Evolutionary conservation across 1,140 invertebrate genomes (phyloP), one percentile per base, ranked within the genome.

Genomic region (Drosophila willistoni): DNA sequence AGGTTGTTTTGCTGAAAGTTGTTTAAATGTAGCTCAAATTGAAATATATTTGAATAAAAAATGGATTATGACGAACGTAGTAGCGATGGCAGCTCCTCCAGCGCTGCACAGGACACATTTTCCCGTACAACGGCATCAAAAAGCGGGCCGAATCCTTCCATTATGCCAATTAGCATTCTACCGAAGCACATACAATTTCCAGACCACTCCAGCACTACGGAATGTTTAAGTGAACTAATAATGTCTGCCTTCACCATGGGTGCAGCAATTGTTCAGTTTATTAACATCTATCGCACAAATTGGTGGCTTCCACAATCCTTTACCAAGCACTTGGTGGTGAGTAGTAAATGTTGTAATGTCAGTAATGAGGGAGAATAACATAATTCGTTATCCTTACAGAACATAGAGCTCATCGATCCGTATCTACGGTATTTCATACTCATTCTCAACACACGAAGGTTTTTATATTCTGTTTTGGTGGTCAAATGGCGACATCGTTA

Each of bases 251-350:
- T 97, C 81, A 95, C 96, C 12, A 92, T 96, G 41, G 94, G 96
- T 34, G 95, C 95, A 33, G 94, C 94, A 13, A 95, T 94, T 56
- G 93, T 98, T 17, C 98, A 99, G 93, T 97, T 99, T 91, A 94
- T 99, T 13, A 98, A 99, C 93, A 93, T 99, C 9, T 99, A 99
- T 91, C 95, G 97, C 71, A 98, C 97, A 36, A 96, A 98, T n/a
- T 99, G 98, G 97, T 99, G 98, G 98, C 92, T 99, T 25, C 97
- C 97, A 14, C 95, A 99, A 83, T 98, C 97, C 2, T 96, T 98
- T 91, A 97, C 96, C 74, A 95, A 95, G 79, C 96, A 97, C 93
- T 96, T 96, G 77, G 95, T 99, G 95, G 98, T 98, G 93, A 93
- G 94, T 93, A 29, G 25, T 29, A 29, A 29, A 6, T 29, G 25